Evolutionary conservation across 2,888 invertebrate species (phyloP).

Genomic region (Cheilosia scutellata): DNA sequence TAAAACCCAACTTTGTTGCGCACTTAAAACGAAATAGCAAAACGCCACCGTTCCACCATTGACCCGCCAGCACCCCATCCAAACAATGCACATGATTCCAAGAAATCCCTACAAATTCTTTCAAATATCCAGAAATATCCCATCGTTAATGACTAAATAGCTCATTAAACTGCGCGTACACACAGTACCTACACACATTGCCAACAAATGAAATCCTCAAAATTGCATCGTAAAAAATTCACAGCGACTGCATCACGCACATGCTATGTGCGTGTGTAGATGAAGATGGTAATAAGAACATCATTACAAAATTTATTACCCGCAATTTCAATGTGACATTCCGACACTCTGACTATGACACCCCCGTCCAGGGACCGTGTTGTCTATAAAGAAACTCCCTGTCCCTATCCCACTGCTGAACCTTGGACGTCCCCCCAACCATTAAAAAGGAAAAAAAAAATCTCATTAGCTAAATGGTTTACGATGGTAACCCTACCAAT

Average conservation of each 20-base stretch:
- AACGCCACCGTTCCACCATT: constrained; percentile 31
- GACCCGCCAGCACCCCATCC: background rate
- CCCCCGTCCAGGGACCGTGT: constrained; percentile 26
- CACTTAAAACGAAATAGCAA: constrained; percentile 38
- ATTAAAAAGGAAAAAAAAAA: constrained; percentile 67
- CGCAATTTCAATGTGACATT: constrained; percentile 61
- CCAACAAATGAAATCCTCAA: constrained; percentile 67
- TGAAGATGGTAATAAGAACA: constrained; percentile 47
- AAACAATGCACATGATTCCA: constrained; percentile 36
- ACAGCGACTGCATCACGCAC: constrained; percentile 58
- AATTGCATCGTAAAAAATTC: constrained; percentile 70
- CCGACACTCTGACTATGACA: constrained; percentile 13
- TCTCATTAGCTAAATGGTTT: constrained; percentile 79
- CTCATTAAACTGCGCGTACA: constrained; percentile 55
- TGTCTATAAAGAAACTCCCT: constrained; percentile 36
- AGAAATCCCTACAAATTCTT: constrained; percentile 35
- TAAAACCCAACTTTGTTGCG: constrained; percentile 47
- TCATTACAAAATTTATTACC: constrained; percentile 66
- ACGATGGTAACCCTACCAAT: constrained; percentile 76
- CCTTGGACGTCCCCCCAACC: background rate
- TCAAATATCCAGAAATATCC: constrained; percentile 51
- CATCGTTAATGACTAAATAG: constrained; percentile 69
- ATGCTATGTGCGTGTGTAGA: background rate
- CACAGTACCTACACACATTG: constrained; percentile 24
- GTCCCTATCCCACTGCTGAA: constrained; percentile 19